phyloP scores from a whole-genome alignment of 2,113 vertebrate genomes.

The Poecilia latipinna region DNA sequence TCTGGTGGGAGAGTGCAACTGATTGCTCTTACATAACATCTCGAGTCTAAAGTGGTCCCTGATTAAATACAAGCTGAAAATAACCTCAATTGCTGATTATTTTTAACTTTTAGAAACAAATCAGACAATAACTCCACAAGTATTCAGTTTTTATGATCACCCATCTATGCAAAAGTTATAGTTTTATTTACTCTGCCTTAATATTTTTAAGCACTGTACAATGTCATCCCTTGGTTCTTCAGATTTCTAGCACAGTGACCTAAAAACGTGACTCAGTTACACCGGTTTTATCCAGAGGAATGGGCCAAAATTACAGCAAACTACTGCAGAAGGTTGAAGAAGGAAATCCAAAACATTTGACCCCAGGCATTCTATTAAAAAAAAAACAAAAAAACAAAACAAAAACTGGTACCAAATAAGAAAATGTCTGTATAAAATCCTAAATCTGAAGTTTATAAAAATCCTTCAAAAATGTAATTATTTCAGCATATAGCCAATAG shows the following conservation, averaged over 20 bases:
- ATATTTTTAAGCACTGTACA: not conserved
- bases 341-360: too few species aligned
- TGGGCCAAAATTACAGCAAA: not conserved
- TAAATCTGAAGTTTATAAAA: too few species aligned
- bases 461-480: too few species aligned
- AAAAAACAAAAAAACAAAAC: too few species aligned
- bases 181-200: not conserved
- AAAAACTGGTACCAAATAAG: too few species aligned
- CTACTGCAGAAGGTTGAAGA: not conserved
- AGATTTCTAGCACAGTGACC: not conserved
- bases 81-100: not conserved
- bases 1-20: slow-evolving; percentile 22
- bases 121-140: not conserved
- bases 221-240: not conserved
- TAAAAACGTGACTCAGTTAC: not conserved
- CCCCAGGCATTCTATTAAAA: too few species aligned
- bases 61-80: slow-evolving; percentile 30
- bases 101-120: slow-evolving; percentile 6
- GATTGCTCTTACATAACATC: slow-evolving; percentile 23
- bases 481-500: too few species aligned
- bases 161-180: not conserved
- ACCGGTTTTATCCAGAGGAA: not conserved
- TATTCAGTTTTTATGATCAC: not conserved
- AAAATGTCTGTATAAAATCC: too few species aligned
- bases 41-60: slow-evolving; percentile 11